phyloP scores from a whole-genome alignment of 2,113 vertebrate genomes.

The Todiramphus saurophagus region DNA sequence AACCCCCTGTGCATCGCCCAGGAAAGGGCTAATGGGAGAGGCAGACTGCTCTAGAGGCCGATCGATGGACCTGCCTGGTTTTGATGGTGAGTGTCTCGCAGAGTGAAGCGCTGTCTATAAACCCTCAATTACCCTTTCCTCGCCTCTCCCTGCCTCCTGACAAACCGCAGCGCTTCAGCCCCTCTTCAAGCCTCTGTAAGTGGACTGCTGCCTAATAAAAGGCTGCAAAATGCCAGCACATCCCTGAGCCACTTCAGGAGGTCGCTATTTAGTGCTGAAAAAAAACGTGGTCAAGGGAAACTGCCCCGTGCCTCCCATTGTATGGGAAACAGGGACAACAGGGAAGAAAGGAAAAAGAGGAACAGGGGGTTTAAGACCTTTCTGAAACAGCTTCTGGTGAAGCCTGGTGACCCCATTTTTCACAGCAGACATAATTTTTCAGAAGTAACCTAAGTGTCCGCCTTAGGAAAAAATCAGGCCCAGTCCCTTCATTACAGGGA shows the following conservation, averaged over 20 bases:
- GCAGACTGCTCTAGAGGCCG: conserved; percentile 31
- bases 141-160: neutral
- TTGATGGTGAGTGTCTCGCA: neutral
- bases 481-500: neutral
- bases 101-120: neutral
- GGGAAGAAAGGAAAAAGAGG: neutral
- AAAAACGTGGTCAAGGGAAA: neutral
- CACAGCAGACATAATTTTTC: neutral
- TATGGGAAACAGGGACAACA: neutral
- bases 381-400: neutral
- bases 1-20: neutral
- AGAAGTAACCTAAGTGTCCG: neutral
- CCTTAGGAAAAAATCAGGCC: neutral
- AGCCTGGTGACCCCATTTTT: neutral
- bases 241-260: conserved; percentile 10
- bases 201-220: conserved; percentile 8
- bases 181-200: neutral
- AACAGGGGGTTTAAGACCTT: neutral
- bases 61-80: conserved; percentile 42
- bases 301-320: neutral
- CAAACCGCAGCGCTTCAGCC: neutral
- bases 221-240: conserved; percentile 44
- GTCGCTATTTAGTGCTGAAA: neutral
- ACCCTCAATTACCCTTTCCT: conserved; percentile 50
- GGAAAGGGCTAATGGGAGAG: conserved; percentile 42